These are phyloP conservation scores for Ageneiosus marmoratus DNA, from an alignment of 2,113 vertebrate genomes.

Conservation along the genomic window DNA sequence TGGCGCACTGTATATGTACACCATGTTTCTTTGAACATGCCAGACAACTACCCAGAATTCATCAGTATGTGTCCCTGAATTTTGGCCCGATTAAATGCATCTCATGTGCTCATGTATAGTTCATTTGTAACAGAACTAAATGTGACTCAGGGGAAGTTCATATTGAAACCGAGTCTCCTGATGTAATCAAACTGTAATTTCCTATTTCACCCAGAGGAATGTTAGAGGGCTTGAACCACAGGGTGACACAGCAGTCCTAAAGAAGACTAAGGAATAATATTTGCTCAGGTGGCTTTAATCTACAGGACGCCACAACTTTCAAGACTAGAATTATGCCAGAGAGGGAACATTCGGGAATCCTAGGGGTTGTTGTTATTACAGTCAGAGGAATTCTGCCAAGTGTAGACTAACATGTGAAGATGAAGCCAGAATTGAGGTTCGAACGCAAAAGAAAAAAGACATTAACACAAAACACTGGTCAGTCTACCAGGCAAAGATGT, in stretches of 20 bases:
- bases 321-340: conserved; percentile 23
- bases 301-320: conserved; percentile 18
- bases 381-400: conserved; percentile 2
- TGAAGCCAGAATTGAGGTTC: not conserved
- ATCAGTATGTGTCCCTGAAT: not conserved
- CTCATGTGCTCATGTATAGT: not conserved
- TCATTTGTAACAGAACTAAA: conserved; percentile 3
- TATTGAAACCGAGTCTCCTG: conserved; percentile 13
- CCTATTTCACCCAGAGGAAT: conserved; percentile 38
- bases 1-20: conserved; percentile 15
- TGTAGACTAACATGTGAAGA: conserved; percentile 9
- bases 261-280: conserved; percentile 45
- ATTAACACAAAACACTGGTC: not conserved
- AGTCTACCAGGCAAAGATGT: not conserved
- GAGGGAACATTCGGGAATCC: conserved; percentile 3
- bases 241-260: conserved; percentile 37
- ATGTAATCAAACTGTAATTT: conserved; percentile 32
- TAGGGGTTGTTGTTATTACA: conserved; percentile 23
- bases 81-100: not conserved
- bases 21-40: not conserved
- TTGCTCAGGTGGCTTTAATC: conserved; percentile 50
- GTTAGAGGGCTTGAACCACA: conserved; percentile 9
- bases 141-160: not conserved
- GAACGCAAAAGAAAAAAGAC: not conserved
- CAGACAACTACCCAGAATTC: not conserved